These are phyloP conservation scores for Casuarius casuarius DNA, from an alignment of 2,113 vertebrate species.

Conservation along the genomic window DNA sequence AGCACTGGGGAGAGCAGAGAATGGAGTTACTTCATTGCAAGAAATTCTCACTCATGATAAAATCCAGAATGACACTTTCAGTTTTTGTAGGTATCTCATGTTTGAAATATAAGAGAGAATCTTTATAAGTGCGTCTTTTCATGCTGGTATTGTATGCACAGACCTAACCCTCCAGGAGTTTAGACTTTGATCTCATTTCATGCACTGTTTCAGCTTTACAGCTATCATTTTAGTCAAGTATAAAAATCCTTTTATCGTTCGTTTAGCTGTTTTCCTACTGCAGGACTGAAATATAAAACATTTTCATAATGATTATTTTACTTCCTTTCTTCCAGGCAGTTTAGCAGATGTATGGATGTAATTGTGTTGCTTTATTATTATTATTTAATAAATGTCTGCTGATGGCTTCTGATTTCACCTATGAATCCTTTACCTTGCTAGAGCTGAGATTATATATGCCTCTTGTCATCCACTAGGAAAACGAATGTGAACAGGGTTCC, in stretches of 20 bases:
- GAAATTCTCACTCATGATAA: neutral
- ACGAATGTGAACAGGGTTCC: neutral
- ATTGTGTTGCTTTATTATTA: neutral
- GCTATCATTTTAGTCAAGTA: neutral
- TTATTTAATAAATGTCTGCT: neutral
- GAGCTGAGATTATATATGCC: neutral
- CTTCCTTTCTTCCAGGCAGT: neutral
- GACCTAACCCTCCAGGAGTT: constrained; percentile 1
- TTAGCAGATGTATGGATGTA: neutral
- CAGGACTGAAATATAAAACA: neutral
- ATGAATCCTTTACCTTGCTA: neutral
- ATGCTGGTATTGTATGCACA: neutral
- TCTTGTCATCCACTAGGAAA: neutral
- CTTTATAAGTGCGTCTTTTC: neutral
- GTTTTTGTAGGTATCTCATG: neutral
- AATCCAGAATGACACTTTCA: neutral
- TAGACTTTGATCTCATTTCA: constrained; percentile 35
- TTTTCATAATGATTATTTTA: neutral
- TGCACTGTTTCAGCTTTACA: constrained; percentile 17
- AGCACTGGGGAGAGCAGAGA: neutral
- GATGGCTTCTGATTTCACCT: neutral
- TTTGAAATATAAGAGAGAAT: neutral
- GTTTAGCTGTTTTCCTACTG: neutral
- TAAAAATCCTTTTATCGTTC: neutral
- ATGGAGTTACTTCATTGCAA: neutral